Base-by-base conservation (phyloP, 2,888 invertebrate species). In the Suillia variegata region DNA sequence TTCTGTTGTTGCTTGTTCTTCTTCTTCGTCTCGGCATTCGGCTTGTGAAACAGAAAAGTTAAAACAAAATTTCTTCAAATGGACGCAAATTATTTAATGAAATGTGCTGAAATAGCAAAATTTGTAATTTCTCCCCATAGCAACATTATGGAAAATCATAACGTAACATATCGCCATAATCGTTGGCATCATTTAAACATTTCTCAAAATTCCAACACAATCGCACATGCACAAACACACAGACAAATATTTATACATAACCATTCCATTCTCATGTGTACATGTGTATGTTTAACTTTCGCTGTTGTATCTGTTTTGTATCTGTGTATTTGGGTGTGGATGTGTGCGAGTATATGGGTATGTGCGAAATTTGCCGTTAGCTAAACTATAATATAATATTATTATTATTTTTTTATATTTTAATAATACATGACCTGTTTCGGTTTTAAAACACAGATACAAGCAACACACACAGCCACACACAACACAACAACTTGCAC, bases 401-500 rank as follows among this genome's bases (percentile, higher is more conserved):
- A n/a, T n/a, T n/a, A n/a, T n/a, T n/a, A n/a, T n/a, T 56, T 49
- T 56, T 56, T 42, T n/a, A 57, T 56, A 47, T 56, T 57, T 56
- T 51, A 56, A 56, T 56, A 60, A 52, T 57, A 38, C 56, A 56
- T 56, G 60, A 61, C 60, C 56, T 56, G 61, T 47, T 58, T 61
- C 51, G n/a, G 34, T 52, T 57, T 24, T 17, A 33, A 33, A 38
- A 8, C 20, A 8, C 45, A 38, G 13, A 38, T 38, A 38, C 38
- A 38, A 10, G 22, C 49, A 17, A 50, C 33, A 53, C 10, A 51
- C 31, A 38, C 20, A 51, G 5, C 8, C 17, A 26, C 26, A 13
- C 24, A n/a, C 38, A 10, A 5, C n/a, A 13, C 3, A 38, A n/a
- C 10, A 38, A n/a, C 38, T 38, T n/a, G 3, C 6, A 38, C 38